Base-by-base conservation (phyloP, 1,140 invertebrate genomes). In the Panagrolaimus sp. region DNA sequence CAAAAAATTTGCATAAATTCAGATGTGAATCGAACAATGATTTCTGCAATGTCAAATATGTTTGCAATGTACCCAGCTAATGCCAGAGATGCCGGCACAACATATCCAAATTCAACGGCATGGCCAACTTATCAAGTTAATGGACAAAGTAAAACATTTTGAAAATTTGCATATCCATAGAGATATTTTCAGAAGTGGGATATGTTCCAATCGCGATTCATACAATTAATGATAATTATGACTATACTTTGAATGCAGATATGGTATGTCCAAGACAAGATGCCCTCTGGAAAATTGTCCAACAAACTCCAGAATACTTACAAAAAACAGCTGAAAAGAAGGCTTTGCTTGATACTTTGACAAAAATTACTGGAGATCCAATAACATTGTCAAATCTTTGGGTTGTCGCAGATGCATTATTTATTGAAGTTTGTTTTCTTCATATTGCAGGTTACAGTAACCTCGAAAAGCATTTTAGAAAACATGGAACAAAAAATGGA, bases 21-120 rank as follows among this genome's bases (percentile, higher is more conserved):
- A 38, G 69, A 71, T 68, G 69, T 71, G 3, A 71, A 71, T 32
- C 43, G 69, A 15, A 71, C 69, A 17, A n/a, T 71, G 26, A 63
- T 48, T 14, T 43, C 32, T 38, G 69, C 69, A 15, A 71, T 71
- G 28, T 38, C 46, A 10, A 71, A 71, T 28, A 47, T 71, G 65
- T 71, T 71, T 28, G 69, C 69, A 26, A 67, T 71, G 24, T 71
- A 71, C 9, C 15, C 26, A 0, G 68, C 17, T 15, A 55, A 17
- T 21, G 45, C 17, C 14, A 28, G 2, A 38, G 32, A 38, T 38
- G 32, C 32, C 32, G 32, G 32, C 2, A 38, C 2, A 38, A 38
- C 32, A 4, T 38, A 38, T 38, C 32, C 32, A 38, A 7, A 38
- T 38, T 38, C 32, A 32, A 12, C 10, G 4, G n/a, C 68, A 70